A percentile compares a stretch with the other conserved stretches of the same genome.
phyloP scores from a whole-genome alignment of 2,888 invertebrate species.

The Lithophane socia region DNA sequence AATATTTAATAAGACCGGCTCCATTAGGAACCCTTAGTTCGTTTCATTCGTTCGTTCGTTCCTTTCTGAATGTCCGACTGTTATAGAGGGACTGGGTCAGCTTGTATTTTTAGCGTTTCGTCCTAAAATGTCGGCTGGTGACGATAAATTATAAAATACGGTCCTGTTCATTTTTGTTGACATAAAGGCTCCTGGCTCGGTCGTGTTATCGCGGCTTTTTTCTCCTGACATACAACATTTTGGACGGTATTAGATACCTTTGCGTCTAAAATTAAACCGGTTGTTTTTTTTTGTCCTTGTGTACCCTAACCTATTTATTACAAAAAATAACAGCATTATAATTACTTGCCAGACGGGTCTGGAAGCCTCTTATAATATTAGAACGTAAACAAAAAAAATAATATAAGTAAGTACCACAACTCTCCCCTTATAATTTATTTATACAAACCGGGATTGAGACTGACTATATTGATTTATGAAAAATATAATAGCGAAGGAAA shows the following conservation, averaged over 20 bases:
- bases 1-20: conserved; percentile 66
- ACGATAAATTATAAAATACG: conserved; percentile 64
- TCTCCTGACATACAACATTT: conserved; percentile 50
- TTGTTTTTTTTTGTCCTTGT: conserved; percentile 27
- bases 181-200: conserved; percentile 52
- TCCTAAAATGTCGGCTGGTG: conserved; percentile 57
- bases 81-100: conserved; percentile 45
- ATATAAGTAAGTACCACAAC: neutral
- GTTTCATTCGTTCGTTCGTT: conserved; percentile 45
- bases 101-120: conserved; percentile 58
- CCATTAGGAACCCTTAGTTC: conserved; percentile 57
- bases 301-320: conserved; percentile 12
- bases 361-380: conserved; percentile 15
- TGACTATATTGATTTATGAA: neutral
- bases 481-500: neutral
- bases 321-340: conserved; percentile 19
- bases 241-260: conserved; percentile 43
- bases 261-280: conserved; percentile 47
- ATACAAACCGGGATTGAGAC: too few species aligned
- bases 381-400: neutral
- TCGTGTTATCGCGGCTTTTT: conserved; percentile 51
- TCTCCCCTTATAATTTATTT: neutral
- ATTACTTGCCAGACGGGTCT: conserved; percentile 38
- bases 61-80: conserved; percentile 61
- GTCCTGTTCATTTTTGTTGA: conserved; percentile 61